A percentile compares a stretch with the other conserved stretches of the same genome.
These are phyloP conservation scores for Coryphaenoides rupestris DNA, from an alignment of 2,113 vertebrate species.

Conservation along the genomic window DNA sequence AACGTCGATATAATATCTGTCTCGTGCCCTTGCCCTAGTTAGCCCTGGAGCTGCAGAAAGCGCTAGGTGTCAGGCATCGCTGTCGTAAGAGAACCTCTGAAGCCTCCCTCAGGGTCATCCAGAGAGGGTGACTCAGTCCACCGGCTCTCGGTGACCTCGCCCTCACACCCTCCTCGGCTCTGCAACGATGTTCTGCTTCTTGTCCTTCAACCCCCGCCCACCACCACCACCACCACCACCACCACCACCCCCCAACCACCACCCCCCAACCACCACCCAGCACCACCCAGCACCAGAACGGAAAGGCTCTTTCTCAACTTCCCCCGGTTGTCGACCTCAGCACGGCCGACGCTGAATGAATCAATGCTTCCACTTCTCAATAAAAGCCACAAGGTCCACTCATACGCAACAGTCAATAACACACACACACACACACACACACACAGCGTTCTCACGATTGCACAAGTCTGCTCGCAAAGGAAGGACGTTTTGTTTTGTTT, in stretches of 20 bases:
- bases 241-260: too few relatives aligned
- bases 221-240: constrained; percentile 23
- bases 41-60: too few relatives aligned
- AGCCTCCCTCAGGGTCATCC: too few relatives aligned
- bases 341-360: constrained; percentile 48
- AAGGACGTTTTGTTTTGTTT: constrained; percentile 31
- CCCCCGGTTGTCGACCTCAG: constrained; percentile 52
- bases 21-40: too few relatives aligned
- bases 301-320: constrained; percentile 52
- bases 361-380: constrained; percentile 62
- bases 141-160: constrained; percentile 54
- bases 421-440: constrained; percentile 30
- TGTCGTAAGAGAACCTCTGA: too few relatives aligned
- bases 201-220: constrained; percentile 42
- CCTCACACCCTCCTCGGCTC: constrained; percentile 32
- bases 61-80: not conserved
- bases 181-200: constrained; percentile 16
- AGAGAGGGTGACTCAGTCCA: constrained; percentile 65
- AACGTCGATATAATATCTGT: too few relatives aligned
- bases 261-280: too few relatives aligned
- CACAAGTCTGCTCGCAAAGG: constrained; percentile 43
- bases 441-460: constrained; percentile 45
- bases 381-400: constrained; percentile 45
- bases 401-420: constrained; percentile 32
- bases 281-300: constrained; percentile 33